These are phyloP conservation scores for Griposia aprilina DNA, from an alignment of 2,888 invertebrate genomes.

Conservation along the genomic window DNA sequence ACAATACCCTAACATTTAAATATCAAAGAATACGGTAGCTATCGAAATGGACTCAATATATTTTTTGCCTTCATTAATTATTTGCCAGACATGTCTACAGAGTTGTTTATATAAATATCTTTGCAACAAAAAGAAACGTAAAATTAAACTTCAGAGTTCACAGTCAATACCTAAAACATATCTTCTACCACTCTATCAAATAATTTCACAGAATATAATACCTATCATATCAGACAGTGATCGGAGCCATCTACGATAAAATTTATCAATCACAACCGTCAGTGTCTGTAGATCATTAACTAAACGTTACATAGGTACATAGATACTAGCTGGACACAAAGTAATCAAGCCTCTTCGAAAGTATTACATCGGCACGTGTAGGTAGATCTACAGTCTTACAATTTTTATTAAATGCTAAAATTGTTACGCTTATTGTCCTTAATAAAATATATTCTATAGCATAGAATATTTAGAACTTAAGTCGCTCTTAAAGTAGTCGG, in stretches of 20 bases:
- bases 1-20: conserved; percentile 44
- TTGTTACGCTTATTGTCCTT: neutral
- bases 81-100: neutral
- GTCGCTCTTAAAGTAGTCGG: neutral
- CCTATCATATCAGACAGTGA: conserved; percentile 34
- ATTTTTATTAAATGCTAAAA: neutral
- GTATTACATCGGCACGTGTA: neutral
- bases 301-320: conserved; percentile 49
- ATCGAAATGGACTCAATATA: neutral
- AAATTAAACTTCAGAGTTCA: neutral
- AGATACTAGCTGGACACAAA: conserved; percentile 26
- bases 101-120: neutral
- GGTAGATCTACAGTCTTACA: neutral
- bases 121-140: neutral
- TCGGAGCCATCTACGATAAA: conserved; percentile 50
- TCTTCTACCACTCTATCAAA: neutral
- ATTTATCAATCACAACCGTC: conserved; percentile 58
- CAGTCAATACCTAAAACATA: neutral
- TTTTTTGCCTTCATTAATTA: conserved; percentile 29
- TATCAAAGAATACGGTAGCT: conserved; percentile 44
- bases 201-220: conserved; percentile 23
- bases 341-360: conserved; percentile 12
- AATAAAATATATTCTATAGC: neutral
- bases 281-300: conserved; percentile 63
- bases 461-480: neutral